Evolutionary conservation across 2,888 invertebrate genomes (phyloP).

Genomic region (Pristionchus arcanus): DNA sequence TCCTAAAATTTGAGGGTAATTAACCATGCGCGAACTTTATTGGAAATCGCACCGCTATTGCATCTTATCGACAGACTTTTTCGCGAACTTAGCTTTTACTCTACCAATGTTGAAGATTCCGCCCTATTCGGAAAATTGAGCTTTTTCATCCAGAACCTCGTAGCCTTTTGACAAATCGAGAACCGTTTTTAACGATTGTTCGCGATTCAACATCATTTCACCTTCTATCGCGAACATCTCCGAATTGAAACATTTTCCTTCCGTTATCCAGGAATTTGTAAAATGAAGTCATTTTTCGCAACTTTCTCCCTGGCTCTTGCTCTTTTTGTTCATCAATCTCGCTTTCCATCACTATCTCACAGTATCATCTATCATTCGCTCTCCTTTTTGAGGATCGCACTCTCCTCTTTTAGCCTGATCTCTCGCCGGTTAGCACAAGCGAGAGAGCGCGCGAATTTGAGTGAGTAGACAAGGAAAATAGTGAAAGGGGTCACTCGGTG

Average conservation of each 20-base stretch:
- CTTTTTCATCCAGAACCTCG: too few relatives aligned
- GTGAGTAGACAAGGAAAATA: background rate
- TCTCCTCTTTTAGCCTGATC: background rate
- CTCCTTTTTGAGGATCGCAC: background rate
- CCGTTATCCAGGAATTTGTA: background rate
- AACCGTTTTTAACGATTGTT: background rate
- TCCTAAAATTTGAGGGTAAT: too few relatives aligned
- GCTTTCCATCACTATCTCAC: background rate
- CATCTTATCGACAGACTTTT: background rate
- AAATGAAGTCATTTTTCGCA: background rate
- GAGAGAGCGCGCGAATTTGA: background rate
- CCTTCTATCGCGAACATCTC: background rate
- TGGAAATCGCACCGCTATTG: background rate
- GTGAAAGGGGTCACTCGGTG: slow-evolving; percentile 42
- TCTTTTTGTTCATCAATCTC: background rate
- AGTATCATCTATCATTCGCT: background rate
- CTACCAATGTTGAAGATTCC: too few relatives aligned
- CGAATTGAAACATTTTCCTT: too few relatives aligned
- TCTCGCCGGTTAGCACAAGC: background rate
- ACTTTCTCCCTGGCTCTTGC: background rate
- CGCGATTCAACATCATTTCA: background rate
- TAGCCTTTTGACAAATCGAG: too few relatives aligned
- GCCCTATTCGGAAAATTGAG: too few relatives aligned
- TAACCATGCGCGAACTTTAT: background rate
- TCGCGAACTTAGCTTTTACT: background rate